Percentiles rank a stretch among this genome's conserved stretches.
Evolutionary conservation across 2,888 invertebrate species (phyloP).

Genomic region (Anodontia alba): DNA sequence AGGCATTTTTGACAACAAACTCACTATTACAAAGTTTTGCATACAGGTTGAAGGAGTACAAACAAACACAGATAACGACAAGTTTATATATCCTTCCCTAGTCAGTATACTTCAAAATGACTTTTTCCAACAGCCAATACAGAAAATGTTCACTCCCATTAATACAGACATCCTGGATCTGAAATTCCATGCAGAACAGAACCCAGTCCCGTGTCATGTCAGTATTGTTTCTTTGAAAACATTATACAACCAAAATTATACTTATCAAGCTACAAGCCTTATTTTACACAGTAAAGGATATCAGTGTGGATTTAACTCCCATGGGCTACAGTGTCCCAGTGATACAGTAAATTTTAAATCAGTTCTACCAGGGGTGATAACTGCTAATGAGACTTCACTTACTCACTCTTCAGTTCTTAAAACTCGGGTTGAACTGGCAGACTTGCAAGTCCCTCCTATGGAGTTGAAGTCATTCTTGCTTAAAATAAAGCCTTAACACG

Average conservation of each 20-base stretch:
- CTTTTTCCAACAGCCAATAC: conserved; percentile 71
- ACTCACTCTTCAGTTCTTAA: conserved; percentile 70
- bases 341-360: conserved; percentile 48
- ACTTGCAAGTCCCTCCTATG: conserved; percentile 70
- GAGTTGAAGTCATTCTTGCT: conserved; percentile 67
- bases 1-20: conserved; percentile 80
- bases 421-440: conserved; percentile 45
- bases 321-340: conserved; percentile 63
- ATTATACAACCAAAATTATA: conserved; percentile 67
- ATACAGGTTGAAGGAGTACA: conserved; percentile 72
- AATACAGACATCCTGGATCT: conserved; percentile 66
- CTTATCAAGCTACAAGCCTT: conserved; percentile 77
- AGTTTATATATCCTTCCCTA: conserved; percentile 71
- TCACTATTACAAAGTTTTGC: conserved; percentile 73
- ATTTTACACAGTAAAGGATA: conserved; percentile 77
- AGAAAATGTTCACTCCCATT: conserved; percentile 65
- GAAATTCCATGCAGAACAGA: conserved; percentile 58
- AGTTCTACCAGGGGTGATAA: conserved; percentile 65
- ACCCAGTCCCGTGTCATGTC: conserved; percentile 77
- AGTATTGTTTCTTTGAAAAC: conserved; percentile 73
- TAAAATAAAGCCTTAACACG: not conserved
- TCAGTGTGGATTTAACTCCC: conserved; percentile 69
- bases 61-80: conserved; percentile 21
- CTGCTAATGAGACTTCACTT: conserved; percentile 69
- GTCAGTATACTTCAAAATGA: conserved; percentile 64